A percentile compares a stretch with the other conserved stretches of the same genome.
Conservation (phyloP, 2,113 vertebrate genomes). For the Melanerpes formicivorus region DNA sequence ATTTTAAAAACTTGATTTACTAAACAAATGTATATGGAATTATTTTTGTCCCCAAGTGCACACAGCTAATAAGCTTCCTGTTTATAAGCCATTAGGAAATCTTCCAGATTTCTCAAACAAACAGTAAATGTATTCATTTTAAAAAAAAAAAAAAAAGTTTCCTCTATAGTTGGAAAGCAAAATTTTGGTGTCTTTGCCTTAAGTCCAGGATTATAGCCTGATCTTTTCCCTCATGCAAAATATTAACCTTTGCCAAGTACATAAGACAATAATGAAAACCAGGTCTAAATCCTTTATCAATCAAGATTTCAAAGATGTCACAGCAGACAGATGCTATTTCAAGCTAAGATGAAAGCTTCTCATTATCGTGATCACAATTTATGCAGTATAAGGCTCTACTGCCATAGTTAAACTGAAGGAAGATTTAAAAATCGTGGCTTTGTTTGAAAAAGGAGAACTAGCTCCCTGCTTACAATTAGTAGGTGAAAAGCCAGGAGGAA, state of each 20-base stretch:
- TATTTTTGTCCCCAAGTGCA: neutral
- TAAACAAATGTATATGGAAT: neutral
- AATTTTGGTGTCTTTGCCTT: slow-evolving; percentile 15
- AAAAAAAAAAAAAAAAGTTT: slow-evolving; percentile 33
- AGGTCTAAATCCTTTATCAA: slow-evolving; percentile 66
- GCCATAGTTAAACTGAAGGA: neutral
- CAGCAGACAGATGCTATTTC: slow-evolving; percentile 58
- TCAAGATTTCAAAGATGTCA: slow-evolving; percentile 69
- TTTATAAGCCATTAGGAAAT: neutral
- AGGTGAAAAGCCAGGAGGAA: slow-evolving; percentile 67
- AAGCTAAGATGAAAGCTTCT: slow-evolving; percentile 54
- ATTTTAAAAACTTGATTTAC: neutral
- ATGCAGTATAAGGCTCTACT: neutral
- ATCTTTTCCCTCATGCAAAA: slow-evolving; percentile 45
- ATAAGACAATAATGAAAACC: slow-evolving; percentile 69
- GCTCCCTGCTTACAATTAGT: slow-evolving; percentile 58
- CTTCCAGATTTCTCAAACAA: neutral
- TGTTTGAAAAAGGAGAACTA: slow-evolving; percentile 50
- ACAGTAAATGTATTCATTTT: neutral
- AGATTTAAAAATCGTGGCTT: slow-evolving; percentile 19
- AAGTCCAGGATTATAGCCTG: slow-evolving; percentile 46
- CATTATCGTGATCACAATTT: slow-evolving; percentile 51
- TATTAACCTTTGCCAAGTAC: slow-evolving; percentile 66
- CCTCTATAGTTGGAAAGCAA: neutral
- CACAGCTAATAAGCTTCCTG: neutral